A percentile compares a stretch with the other conserved stretches of the same genome.
Evolutionary conservation across 2,113 vertebrate species (phyloP).

Genomic region (Pimephales promelas): DNA sequence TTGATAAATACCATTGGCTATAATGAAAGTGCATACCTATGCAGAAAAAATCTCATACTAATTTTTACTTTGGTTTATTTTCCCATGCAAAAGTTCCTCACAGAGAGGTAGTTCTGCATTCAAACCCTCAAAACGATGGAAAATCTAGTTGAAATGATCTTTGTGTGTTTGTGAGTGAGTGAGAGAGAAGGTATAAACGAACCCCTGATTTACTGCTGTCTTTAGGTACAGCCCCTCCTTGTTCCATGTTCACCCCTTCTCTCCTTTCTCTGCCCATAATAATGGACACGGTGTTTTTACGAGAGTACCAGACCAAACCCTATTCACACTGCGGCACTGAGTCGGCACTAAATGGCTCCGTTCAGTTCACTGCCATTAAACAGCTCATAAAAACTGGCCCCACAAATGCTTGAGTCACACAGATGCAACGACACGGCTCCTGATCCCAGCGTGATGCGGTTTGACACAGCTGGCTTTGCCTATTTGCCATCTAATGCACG

Average conservation of each 20-base stretch:
- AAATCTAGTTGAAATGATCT: constrained; percentile 59
- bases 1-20: too few species aligned
- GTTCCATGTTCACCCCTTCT: constrained; percentile 64
- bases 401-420: constrained; percentile 67
- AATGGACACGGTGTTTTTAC: constrained; percentile 65
- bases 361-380: constrained; percentile 72
- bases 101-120: constrained; percentile 20
- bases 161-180: constrained; percentile 42
- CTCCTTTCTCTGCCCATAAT: constrained; percentile 55
- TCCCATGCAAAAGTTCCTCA: constrained; percentile 3
- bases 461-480: constrained; percentile 15
- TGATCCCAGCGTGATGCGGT: constrained; percentile 9
- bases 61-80: constrained; percentile 16
- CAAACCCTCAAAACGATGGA: constrained; percentile 54
- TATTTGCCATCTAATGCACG: not conserved
- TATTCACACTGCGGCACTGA: constrained; percentile 61
- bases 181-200: constrained; percentile 50
- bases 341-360: constrained; percentile 61
- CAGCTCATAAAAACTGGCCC: constrained; percentile 72
- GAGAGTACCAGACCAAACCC: constrained; percentile 54
- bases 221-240: constrained; percentile 59
- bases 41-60: not conserved
- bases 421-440: constrained; percentile 62
- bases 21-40: not conserved
- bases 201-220: constrained; percentile 62